phyloP scores from a whole-genome alignment of 2,888 invertebrate species.

The Drosophila picticornis region DNA sequence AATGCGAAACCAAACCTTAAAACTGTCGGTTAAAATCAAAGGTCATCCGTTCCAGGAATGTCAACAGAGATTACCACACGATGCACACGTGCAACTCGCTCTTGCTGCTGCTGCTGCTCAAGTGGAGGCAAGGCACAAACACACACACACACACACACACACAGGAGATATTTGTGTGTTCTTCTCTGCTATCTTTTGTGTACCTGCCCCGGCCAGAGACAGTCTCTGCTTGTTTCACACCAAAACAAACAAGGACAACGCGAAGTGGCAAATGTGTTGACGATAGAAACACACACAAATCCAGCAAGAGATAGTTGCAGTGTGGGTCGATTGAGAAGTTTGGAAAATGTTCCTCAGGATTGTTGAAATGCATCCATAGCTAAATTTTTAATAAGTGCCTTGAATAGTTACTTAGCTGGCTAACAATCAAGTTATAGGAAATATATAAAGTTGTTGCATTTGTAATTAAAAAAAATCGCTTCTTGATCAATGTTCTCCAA shows the following conservation, averaged over 20 bases:
- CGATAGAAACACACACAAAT: slow-evolving; percentile 37
- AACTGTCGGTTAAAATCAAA: slow-evolving; percentile 71
- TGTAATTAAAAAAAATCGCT: no score
- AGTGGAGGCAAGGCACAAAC: slow-evolving; percentile 51
- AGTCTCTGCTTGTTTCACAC: slow-evolving; percentile 58
- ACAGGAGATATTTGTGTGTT: slow-evolving; percentile 3
- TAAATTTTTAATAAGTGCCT: no score
- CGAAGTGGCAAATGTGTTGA: slow-evolving; percentile 51
- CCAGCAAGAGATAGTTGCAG: slow-evolving; percentile 11
- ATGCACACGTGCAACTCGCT: slow-evolving; percentile 82
- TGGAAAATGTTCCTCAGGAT: background rate
- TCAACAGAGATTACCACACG: slow-evolving; percentile 83
- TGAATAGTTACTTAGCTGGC: no score
- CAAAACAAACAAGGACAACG: slow-evolving; percentile 75
- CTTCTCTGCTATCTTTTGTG: slow-evolving; percentile 23
- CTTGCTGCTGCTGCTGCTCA: slow-evolving; percentile 39
- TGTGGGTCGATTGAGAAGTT: slow-evolving; percentile 27
- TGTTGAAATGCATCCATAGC: background rate
- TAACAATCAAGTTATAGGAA: no score
- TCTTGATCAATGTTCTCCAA: no score
- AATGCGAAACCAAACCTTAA: slow-evolving; percentile 71
- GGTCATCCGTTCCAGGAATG: slow-evolving; percentile 80
- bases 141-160: slow-evolving; percentile 19
- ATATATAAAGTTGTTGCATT: no score
- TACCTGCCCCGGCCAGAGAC: slow-evolving; percentile 56